Percentiles rank a stretch among this genome's conserved stretches.
Evolutionary conservation across 2,113 vertebrate genomes (phyloP).

Genomic region (Syngnathus floridae): DNA sequence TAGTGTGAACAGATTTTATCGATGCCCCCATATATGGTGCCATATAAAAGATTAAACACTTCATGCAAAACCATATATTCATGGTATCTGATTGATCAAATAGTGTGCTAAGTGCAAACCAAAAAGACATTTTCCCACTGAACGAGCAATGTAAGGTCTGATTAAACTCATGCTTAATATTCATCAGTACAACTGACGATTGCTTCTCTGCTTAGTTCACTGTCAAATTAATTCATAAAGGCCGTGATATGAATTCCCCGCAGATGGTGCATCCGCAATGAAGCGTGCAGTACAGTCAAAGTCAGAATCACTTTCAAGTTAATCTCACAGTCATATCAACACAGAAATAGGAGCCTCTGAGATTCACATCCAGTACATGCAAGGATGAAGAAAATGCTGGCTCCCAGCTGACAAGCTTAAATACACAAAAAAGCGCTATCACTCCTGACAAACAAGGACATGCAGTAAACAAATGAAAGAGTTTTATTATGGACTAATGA

Average conservation of each 20-base stretch:
- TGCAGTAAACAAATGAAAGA: too few species aligned
- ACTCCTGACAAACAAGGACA: background rate
- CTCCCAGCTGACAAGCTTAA: background rate
- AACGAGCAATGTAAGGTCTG: slow-evolving; percentile 20
- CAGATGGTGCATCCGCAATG: slow-evolving; percentile 31
- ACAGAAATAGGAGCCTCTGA: slow-evolving; percentile 5
- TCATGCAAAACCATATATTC: background rate
- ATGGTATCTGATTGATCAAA: background rate
- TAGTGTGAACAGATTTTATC: too few species aligned
- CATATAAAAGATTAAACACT: background rate
- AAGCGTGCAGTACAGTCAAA: slow-evolving; percentile 18
- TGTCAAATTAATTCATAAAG: slow-evolving; percentile 46
- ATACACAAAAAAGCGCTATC: background rate
- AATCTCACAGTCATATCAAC: slow-evolving; percentile 13
- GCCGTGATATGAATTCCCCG: slow-evolving; percentile 35
- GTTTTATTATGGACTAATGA: too few species aligned
- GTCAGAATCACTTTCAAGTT: slow-evolving; percentile 8
- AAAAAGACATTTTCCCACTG: background rate
- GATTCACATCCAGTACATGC: background rate
- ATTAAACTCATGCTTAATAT: slow-evolving; percentile 41
- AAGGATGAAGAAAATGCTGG: background rate
- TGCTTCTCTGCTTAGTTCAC: slow-evolving; percentile 36
- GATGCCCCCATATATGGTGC: too few species aligned
- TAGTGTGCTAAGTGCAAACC: background rate
- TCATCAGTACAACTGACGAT: slow-evolving; percentile 39